phyloP scores from a whole-genome alignment of 2,797 vertebrate species.

The Pseudocheirus occidentalis region DNA sequence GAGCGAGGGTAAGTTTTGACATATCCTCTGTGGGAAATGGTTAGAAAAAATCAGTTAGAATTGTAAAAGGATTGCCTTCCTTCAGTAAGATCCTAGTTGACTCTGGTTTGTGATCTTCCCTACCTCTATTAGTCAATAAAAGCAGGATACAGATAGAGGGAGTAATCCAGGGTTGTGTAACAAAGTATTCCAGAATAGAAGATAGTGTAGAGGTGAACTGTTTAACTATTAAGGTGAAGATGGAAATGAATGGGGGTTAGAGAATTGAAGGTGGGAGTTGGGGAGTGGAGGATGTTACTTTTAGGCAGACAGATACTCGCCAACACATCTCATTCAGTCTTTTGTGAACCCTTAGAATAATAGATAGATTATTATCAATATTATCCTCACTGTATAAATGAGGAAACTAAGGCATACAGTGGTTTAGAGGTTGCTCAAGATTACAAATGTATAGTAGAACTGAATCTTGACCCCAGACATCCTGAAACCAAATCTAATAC shows the following conservation, averaged over 20 bases:
- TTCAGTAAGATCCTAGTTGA: not conserved
- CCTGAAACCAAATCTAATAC: not conserved
- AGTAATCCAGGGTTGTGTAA: not conserved
- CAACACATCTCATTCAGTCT: not conserved
- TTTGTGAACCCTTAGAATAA: not conserved
- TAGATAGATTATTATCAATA: not conserved
- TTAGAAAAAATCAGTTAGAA: not conserved
- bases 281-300: not conserved
- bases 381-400: not conserved
- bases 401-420: not conserved
- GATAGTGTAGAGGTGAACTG: not conserved
- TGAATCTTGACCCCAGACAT: not conserved
- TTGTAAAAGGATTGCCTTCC: not conserved
- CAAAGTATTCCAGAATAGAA: not conserved
- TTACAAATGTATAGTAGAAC: not conserved
- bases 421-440: not conserved
- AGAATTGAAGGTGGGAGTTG: not conserved
- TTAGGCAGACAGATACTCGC: not conserved
- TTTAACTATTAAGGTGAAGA: not conserved
- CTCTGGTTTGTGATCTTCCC: not conserved
- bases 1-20: not conserved
- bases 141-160: not conserved
- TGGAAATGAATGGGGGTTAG: not conserved
- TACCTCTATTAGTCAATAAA: not conserved
- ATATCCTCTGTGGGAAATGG: not conserved